phyloP scores from a whole-genome alignment of 2,113 vertebrate genomes.

The Prionailurus bengalensis region DNA sequence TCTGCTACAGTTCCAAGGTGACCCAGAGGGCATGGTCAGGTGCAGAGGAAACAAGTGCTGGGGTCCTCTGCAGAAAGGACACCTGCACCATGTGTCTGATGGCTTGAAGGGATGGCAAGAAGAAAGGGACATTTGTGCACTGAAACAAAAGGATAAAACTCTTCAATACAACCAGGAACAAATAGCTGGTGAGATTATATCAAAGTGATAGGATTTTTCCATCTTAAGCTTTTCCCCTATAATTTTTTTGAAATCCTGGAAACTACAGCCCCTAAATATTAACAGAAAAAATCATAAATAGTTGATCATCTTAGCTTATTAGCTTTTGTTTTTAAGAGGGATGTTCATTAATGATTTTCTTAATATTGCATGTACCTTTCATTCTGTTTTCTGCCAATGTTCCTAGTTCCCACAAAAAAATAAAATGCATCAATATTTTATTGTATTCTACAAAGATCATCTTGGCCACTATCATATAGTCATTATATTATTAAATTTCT shows the following conservation, averaged over 20 bases:
- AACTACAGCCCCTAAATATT: not conserved
- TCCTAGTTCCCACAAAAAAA: not conserved
- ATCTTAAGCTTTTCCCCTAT: not conserved
- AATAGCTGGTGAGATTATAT: not conserved
- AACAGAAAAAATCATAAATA: not conserved
- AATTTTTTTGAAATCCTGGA: not conserved
- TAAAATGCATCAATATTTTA: slow-evolving; percentile 21
- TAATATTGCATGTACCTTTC: not conserved
- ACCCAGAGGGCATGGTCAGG: not conserved
- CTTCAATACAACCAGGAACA: not conserved
- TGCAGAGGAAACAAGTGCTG: not conserved
- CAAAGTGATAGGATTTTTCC: not conserved
- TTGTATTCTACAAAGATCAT: not conserved
- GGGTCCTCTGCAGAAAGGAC: not conserved
- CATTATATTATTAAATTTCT: not conserved
- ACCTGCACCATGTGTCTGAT: not conserved
- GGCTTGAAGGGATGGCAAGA: not conserved
- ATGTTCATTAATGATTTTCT: not conserved
- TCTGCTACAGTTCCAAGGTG: not conserved
- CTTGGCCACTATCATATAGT: not conserved
- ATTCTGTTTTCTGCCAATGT: not conserved
- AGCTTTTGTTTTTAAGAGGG: not conserved
- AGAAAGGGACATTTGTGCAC: not conserved
- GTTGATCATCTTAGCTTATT: not conserved
- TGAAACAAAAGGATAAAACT: not conserved